Evolutionary conservation across 2,888 invertebrate genomes (phyloP), one percentile per base, ranked within the genome.

Genomic region (Ceriagrion tenellum): DNA sequence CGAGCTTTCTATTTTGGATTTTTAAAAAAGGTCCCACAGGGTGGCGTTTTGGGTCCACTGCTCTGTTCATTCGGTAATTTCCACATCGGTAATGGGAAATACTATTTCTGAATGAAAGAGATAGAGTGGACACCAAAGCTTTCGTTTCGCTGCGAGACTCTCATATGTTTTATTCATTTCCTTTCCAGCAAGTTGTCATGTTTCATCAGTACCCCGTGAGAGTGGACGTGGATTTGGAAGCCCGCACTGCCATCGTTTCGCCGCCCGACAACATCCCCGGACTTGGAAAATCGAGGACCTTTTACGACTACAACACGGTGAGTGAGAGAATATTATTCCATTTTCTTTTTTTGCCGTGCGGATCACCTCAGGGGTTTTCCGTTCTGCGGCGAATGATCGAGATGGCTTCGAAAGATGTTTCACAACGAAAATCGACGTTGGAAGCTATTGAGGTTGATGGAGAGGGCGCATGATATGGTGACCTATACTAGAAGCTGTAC

Each of bases 271-370:
- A 93, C 74, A 95, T 95, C 18, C 95, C 91, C 6, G 95, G 95
- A 63, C 47, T 95, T n/a, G 95, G 95, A 20, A 95, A 96, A 90
- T 96, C 96, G 63, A 96, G 96, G 95, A 96, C 96, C 91, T 96
- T 96, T 89, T 96, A 96, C 16, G 97, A 97, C 90, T 74, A 96
- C 55, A 96, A 96, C 88, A 96, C 96, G 96, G 97, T 97, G 96
- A 96, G 95, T 95, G 55, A 47, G 47, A 4, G 47, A 47, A 47
- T 47, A 47, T 8, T 47, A 47, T 47, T 47, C 12, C 12, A 3
- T 3, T 59, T 1, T 59, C 12, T 59, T 59, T 59, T 59, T 59
- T 12, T 6, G 59, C 47, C 47, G 47, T 2, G 8, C 47, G 47
- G 8, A 47, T 47, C 47, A 47, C 47, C 47, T 47, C 47, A 47